Percentiles rank a stretch among this genome's conserved stretches.
Conservation (phyloP, 1,140 invertebrate genomes). For the Helicoverpa zea region DNA sequence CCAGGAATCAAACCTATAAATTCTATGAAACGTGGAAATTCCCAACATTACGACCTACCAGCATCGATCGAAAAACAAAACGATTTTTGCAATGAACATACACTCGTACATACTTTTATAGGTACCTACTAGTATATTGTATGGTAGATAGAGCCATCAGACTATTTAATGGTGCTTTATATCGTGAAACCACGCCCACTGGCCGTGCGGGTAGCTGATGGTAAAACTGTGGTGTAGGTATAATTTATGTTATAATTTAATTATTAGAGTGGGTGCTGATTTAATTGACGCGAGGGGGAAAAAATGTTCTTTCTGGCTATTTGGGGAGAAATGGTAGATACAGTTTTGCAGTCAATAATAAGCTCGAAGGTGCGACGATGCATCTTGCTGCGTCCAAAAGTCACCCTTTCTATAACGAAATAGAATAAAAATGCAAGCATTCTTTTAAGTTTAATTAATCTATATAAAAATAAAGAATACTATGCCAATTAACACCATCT, state of each 20-base stretch:
- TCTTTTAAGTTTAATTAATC: too few species aligned
- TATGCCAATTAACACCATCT: too few species aligned
- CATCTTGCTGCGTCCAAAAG: too few species aligned
- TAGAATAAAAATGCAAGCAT: too few species aligned
- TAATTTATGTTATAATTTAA: constrained; percentile 3
- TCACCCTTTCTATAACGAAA: too few species aligned
- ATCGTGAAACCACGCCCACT: constrained; percentile 24
- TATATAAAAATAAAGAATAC: too few species aligned
- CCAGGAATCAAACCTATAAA: not conserved
- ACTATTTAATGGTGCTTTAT: constrained; percentile 34
- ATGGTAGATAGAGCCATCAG: constrained; percentile 13
- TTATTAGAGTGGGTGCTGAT: not conserved
- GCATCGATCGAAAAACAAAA: not conserved
- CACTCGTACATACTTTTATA: too few species aligned
- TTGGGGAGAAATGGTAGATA: too few species aligned
- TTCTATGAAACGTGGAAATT: constrained; percentile 1
- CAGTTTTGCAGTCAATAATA: too few species aligned
- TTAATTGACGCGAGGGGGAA: not conserved
- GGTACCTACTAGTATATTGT: not conserved
- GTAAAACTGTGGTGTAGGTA: not conserved
- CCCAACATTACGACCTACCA: not conserved
- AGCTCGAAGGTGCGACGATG: too few species aligned
- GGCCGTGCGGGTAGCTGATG: not conserved
- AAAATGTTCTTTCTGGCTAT: too few species aligned
- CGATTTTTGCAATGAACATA: not conserved